These are phyloP conservation scores for Trichopoda pennipes DNA, from an alignment of 2,888 invertebrate species.

Conservation along the genomic window DNA sequence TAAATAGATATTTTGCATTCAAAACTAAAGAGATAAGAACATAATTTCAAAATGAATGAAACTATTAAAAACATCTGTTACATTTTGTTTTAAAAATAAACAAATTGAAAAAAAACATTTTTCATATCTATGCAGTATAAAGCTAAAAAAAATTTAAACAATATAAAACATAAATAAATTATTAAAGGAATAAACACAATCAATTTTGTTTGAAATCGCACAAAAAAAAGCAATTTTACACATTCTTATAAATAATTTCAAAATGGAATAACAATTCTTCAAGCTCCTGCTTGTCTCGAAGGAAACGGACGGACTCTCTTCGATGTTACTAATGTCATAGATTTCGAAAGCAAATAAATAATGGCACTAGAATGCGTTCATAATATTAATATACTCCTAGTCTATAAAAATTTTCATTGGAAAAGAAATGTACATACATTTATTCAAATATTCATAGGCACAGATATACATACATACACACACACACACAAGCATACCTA, in stretches of 20 bases:
- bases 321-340: slow-evolving; percentile 50
- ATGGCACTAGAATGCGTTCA: slow-evolving; percentile 57
- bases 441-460: slow-evolving; percentile 47
- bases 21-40: slow-evolving; percentile 26
- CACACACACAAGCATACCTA: background rate
- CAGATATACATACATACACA: no score
- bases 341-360: slow-evolving; percentile 61
- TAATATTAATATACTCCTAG: slow-evolving; percentile 60
- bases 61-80: slow-evolving; percentile 56
- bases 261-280: slow-evolving; percentile 3
- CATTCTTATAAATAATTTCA: background rate
- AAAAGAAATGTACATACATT: slow-evolving; percentile 28
- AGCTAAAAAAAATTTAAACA: slow-evolving; percentile 8
- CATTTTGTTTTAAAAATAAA: slow-evolving; percentile 5
- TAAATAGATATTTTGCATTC: background rate
- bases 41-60: slow-evolving; percentile 25
- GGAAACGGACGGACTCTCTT: slow-evolving; percentile 4
- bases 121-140: background rate
- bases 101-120: background rate
- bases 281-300: background rate
- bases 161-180: slow-evolving; percentile 50
- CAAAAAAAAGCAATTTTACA: slow-evolving; percentile 33
- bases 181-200: slow-evolving; percentile 57
- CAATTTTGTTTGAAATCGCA: slow-evolving; percentile 52
- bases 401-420: slow-evolving; percentile 41